Conservation (phyloP, 2,113 vertebrate genomes). For the Puffinus mauretanicus region DNA sequence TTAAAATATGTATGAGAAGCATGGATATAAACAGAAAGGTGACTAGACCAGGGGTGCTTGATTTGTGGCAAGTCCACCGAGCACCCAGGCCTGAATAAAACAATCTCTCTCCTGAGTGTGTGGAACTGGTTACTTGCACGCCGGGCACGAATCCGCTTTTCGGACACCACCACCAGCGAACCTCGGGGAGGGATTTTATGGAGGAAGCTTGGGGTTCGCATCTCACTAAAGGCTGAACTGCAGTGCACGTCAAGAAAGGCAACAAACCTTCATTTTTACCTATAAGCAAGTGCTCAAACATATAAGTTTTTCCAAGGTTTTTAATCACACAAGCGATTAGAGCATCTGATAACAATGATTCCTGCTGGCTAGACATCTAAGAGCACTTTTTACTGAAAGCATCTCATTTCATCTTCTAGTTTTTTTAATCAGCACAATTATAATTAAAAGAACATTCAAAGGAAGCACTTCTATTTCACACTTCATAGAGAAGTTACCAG, state of each 20-base stretch:
- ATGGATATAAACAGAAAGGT: too few relatives aligned
- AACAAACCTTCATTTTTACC: neutral
- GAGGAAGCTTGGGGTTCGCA: neutral
- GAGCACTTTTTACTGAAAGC: neutral
- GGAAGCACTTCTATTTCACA: neutral
- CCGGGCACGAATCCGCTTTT: too few relatives aligned
- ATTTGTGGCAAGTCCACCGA: too few relatives aligned
- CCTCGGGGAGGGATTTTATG: neutral
- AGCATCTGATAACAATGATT: neutral
- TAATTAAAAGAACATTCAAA: neutral
- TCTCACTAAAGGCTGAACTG: neutral
- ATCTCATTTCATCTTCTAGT: neutral
- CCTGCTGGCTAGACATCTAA: neutral
- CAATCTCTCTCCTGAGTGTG: too few relatives aligned
- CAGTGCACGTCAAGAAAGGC: neutral
- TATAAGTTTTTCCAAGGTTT: neutral
- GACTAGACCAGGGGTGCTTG: too few relatives aligned
- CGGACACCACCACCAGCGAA: neutral
- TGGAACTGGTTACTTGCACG: too few relatives aligned
- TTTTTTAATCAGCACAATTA: constrained; percentile 3
- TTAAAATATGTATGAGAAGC: too few relatives aligned
- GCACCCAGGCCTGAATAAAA: too few relatives aligned
- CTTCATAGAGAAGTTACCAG: neutral
- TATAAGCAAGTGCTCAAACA: neutral
- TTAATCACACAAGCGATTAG: constrained; percentile 7